Evolutionary conservation across 2,888 invertebrate genomes (phyloP), one percentile per base, ranked within the genome.

Genomic region (Caenorhabditis becei): DNA sequence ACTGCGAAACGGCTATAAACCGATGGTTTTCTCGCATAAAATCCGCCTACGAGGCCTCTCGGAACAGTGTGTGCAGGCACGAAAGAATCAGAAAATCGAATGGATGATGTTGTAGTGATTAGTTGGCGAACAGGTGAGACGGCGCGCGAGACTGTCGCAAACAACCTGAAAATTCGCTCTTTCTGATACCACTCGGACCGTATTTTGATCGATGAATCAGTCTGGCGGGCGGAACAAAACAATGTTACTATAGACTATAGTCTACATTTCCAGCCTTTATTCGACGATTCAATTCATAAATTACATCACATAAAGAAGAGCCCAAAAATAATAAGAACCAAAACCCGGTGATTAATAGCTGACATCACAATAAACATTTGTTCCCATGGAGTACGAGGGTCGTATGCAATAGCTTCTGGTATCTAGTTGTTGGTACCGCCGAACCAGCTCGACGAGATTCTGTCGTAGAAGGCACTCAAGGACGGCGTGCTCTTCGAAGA

Each of bases 401-500:
- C 14, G 37, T 56, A 41, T 20, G 20, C 20, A 41, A 14, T n/a
- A 20, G 16, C n/a, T 56, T 24, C 14, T 16, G 26, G 10, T 18
- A 18, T 61, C 24, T 41, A 75, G 18, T 75, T 80, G 23, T 78
- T 78, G 7, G 71, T 69, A 62, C 74, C 78, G 16, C 84, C 84
- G 37, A 84, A 84, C 84, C 83, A 86, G 32, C 79, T 82, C 51
- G 84, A 82, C 18, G 85, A 86, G 41, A 87, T 77, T 56, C 83
- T 71, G 63, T 86, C 84, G 56, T 82, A 82, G 61, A 87, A 78
- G 1, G 85, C 84, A n/a, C 83, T 80, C 47, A 87, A 35, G 7
- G 84, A 83, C 18, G 85, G 80, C 16, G 85, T 65, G 28, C 70
- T 71, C 23, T 69, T 65, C 23, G 75, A 70, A 7, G 69, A 67